phyloP scores from a whole-genome alignment of 2,797 vertebrate species.

The Acrocephalus scirpaceus region DNA sequence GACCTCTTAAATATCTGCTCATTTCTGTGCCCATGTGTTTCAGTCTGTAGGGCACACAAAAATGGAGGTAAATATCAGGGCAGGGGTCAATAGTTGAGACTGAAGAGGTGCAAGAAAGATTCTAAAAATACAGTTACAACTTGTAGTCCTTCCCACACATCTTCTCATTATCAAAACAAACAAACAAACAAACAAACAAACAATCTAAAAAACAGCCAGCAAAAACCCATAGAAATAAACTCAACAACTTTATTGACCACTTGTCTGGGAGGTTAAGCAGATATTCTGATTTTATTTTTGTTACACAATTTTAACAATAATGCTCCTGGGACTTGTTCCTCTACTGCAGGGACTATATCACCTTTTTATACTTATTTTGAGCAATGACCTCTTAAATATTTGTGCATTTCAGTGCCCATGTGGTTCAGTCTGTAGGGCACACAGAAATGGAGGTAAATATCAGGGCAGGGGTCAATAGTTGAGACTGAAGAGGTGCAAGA shows the following conservation, averaged over 20 bases:
- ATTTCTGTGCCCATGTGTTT: background rate
- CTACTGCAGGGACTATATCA: background rate
- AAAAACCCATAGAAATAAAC: background rate
- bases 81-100: background rate
- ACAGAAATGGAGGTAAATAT: background rate
- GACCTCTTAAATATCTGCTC: background rate
- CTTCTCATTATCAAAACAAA: background rate
- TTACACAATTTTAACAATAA: background rate
- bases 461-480: background rate
- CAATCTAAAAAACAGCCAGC: background rate
- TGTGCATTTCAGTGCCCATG: background rate
- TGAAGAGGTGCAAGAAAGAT: background rate
- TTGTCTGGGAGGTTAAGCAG: background rate
- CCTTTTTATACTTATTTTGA: background rate
- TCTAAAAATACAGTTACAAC: background rate
- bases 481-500: background rate
- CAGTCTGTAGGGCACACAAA: background rate
- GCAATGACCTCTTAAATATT: background rate
- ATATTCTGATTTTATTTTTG: background rate
- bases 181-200: background rate
- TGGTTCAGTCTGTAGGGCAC: background rate
- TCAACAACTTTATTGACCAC: background rate
- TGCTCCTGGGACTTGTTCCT: background rate
- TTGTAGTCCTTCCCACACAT: background rate
- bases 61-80: background rate